These are phyloP conservation scores for Eumerus sabulonum DNA, from an alignment of 2,888 invertebrate genomes.

Conservation along the genomic window DNA sequence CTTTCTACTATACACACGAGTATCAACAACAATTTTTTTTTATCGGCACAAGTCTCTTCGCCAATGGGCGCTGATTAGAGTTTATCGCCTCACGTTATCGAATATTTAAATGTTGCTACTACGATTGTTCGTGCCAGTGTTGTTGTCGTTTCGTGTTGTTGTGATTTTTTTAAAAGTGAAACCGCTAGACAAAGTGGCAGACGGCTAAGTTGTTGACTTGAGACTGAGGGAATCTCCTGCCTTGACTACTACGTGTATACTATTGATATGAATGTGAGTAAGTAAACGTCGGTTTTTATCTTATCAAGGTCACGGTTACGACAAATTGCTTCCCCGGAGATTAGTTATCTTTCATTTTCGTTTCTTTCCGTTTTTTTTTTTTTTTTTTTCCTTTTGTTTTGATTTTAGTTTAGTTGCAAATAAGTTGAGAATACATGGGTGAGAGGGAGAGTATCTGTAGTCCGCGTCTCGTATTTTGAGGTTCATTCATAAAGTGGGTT, in stretches of 20 bases:
- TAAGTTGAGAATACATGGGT: too few relatives aligned
- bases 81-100: constrained; percentile 64
- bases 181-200: constrained; percentile 16
- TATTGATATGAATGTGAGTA: constrained; percentile 20
- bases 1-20: too few relatives aligned
- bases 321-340: constrained; percentile 50
- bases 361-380: constrained; percentile 51
- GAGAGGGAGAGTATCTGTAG: too few relatives aligned
- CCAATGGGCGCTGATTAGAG: constrained; percentile 53
- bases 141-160: constrained; percentile 26
- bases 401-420: too few relatives aligned
- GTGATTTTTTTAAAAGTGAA: too few relatives aligned
- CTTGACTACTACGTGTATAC: too few relatives aligned
- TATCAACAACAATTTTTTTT: constrained; percentile 41
- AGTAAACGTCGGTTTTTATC: constrained; percentile 47
- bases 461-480: too few relatives aligned
- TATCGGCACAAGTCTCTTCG: constrained; percentile 62
- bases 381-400: constrained; percentile 16
- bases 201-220: background rate
- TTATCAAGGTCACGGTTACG: constrained; percentile 65
- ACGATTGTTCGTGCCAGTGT: too few relatives aligned
- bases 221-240: background rate
- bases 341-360: constrained; percentile 55
- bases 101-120: constrained; percentile 34
- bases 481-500: too few relatives aligned